Conservation (phyloP, 2,888 invertebrate species). For the Apoderus coryli region DNA sequence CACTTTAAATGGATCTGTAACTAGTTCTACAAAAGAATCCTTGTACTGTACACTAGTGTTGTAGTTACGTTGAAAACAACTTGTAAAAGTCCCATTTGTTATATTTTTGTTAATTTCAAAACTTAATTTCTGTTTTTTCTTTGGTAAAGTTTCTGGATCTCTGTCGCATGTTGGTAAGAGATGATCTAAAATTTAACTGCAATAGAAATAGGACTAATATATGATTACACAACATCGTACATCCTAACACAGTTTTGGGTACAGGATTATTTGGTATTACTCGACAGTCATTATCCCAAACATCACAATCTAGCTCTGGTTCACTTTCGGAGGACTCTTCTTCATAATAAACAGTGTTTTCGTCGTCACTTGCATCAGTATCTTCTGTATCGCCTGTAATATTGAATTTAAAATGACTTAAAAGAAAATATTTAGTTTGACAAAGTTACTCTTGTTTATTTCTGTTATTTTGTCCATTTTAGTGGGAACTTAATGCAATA, state of each 20-base stretch:
- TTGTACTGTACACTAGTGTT: too few relatives aligned
- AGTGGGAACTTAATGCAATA: too few relatives aligned
- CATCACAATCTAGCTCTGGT: slow-evolving; percentile 25
- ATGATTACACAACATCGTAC: too few relatives aligned
- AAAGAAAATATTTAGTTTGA: too few relatives aligned
- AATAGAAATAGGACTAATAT: slow-evolving; percentile 5
- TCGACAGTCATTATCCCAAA: slow-evolving; percentile 27
- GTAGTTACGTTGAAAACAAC: too few relatives aligned
- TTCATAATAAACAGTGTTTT: slow-evolving; percentile 14
- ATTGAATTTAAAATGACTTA: too few relatives aligned
- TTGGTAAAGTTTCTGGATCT: slow-evolving; percentile 18
- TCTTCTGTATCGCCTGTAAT: too few relatives aligned
- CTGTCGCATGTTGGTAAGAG: slow-evolving; percentile 25
- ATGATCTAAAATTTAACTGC: slow-evolving; percentile 23
- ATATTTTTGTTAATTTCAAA: slow-evolving; percentile 20
- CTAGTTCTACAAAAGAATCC: slow-evolving; percentile 43
- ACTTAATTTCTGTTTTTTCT: slow-evolving; percentile 22
- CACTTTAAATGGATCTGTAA: slow-evolving; percentile 50
- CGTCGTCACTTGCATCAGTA: too few relatives aligned
- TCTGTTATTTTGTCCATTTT: too few relatives aligned
- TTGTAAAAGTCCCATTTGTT: too few relatives aligned
- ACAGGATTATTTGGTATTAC: slow-evolving; percentile 12
- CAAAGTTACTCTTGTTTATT: too few relatives aligned
- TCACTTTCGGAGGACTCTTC: slow-evolving; percentile 25
- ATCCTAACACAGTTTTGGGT: slow-evolving; percentile 15